phyloP scores from a whole-genome alignment of 2,113 vertebrate genomes.

The Epinephelus fuscoguttatus region DNA sequence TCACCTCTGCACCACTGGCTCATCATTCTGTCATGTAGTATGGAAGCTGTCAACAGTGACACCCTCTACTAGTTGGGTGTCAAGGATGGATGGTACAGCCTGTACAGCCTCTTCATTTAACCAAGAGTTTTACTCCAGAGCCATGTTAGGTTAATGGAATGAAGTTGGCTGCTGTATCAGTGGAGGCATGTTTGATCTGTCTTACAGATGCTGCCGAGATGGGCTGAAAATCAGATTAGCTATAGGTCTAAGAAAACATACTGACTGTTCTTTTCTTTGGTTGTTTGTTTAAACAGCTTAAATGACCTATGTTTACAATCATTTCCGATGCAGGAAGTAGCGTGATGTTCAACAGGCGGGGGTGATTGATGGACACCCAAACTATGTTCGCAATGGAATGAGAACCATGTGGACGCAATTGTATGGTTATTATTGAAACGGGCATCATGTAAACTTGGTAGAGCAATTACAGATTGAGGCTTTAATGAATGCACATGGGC shows the following conservation, averaged over 20 bases:
- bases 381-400: neutral
- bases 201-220: conserved; percentile 48
- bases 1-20: conserved; percentile 66
- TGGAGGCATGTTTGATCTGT: conserved; percentile 61
- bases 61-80: conserved; percentile 65
- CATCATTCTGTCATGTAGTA: conserved; percentile 68
- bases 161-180: conserved; percentile 31
- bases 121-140: conserved; percentile 53
- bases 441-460: neutral
- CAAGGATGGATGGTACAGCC: conserved; percentile 61
- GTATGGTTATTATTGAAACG: neutral
- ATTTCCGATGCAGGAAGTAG: neutral
- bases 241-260: neutral
- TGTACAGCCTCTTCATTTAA: conserved; percentile 62
- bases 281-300: neutral
- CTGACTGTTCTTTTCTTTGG: neutral
- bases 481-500: conserved; percentile 24
- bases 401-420: conserved; percentile 11
- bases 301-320: neutral
- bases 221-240: conserved; percentile 37
- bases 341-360: neutral
- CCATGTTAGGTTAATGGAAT: conserved; percentile 59
- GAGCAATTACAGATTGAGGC: neutral
- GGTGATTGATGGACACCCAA: neutral
- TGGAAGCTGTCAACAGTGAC: conserved; percentile 72